Conservation (phyloP, 2,113 vertebrate genomes). For the Amblyopsis rosae region DNA sequence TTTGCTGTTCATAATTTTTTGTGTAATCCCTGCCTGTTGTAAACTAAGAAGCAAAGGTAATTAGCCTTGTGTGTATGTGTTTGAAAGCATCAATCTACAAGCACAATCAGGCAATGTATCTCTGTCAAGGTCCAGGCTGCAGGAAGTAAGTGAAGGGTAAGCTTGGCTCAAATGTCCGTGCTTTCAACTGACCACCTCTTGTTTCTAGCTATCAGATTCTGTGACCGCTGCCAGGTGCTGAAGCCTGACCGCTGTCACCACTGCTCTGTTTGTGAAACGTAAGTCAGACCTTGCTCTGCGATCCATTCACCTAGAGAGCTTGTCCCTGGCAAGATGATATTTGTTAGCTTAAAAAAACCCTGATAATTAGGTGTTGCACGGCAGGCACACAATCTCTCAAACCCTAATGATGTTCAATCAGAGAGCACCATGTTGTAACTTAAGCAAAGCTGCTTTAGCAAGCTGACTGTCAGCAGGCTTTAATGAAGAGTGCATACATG, state of each 20-base stretch:
- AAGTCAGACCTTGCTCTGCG: conserved; percentile 72
- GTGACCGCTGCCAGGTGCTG: conserved; percentile 94
- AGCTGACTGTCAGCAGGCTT: neutral
- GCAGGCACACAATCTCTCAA: conserved; percentile 21
- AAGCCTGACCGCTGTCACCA: conserved; percentile 99
- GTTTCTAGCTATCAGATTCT: conserved; percentile 91
- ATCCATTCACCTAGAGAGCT: conserved; percentile 34
- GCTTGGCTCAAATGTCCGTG: conserved; percentile 61
- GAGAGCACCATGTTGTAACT: conserved; percentile 16
- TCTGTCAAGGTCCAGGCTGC: conserved; percentile 50
- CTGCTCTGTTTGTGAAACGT: conserved; percentile 95
- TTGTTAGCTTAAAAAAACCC: conserved; percentile 11
- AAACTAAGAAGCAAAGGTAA: conserved; percentile 26
- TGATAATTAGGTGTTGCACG: conserved; percentile 56
- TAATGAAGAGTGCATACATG: neutral
- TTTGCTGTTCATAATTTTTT: neutral
- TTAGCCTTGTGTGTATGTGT: conserved; percentile 19
- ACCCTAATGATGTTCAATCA: conserved; percentile 28
- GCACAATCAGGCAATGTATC: conserved; percentile 45
- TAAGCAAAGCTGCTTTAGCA: neutral
- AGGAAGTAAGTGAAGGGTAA: conserved; percentile 53
- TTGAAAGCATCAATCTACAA: conserved; percentile 25
- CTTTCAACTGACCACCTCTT: conserved; percentile 53
- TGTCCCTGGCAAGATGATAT: conserved; percentile 37
- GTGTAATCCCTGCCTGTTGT: conserved; percentile 33